These are phyloP conservation scores for Calosoma granatense DNA, from an alignment of 1,140 invertebrate species.

Conservation along the genomic window DNA sequence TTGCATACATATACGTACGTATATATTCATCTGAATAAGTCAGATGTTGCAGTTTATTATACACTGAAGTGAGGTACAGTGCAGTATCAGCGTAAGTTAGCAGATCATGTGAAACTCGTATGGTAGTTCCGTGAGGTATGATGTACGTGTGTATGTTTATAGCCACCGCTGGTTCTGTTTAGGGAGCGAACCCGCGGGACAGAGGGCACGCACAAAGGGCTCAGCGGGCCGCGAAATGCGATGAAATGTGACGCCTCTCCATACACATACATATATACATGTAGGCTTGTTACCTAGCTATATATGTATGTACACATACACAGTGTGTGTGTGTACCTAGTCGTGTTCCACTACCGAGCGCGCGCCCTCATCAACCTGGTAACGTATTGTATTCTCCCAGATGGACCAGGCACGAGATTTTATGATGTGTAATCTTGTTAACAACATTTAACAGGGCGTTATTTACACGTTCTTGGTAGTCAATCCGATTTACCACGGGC, in stretches of 20 bases:
- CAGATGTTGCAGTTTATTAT: background rate
- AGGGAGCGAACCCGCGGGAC: background rate
- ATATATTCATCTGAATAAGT: background rate
- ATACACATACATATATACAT: conserved; percentile 5
- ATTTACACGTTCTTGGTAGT: conserved; percentile 7
- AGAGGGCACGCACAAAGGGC: conserved; percentile 23
- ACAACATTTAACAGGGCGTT: background rate
- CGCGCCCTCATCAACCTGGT: conserved; percentile 12
- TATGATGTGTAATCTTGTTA: conserved; percentile 8
- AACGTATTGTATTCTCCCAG: background rate
- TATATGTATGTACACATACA: conserved; percentile 10
- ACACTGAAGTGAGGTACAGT: conserved; percentile 12
- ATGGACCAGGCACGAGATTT: background rate
- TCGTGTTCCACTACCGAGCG: conserved; percentile 14
- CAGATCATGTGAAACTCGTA: too few species aligned
- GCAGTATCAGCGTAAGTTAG: too few species aligned
- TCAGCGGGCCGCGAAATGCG: conserved; percentile 31
- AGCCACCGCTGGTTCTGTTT: conserved; percentile 15
- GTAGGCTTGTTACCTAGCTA: background rate
- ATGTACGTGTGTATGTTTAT: conserved; percentile 16
- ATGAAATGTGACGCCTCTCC: conserved; percentile 32
- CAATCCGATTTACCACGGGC: background rate
- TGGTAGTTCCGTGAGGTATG: too few species aligned
- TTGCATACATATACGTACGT: background rate
- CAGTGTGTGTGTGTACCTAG: conserved; percentile 8